Conservation (phyloP, 2,797 vertebrate species). For the Notolabrus celidotus region DNA sequence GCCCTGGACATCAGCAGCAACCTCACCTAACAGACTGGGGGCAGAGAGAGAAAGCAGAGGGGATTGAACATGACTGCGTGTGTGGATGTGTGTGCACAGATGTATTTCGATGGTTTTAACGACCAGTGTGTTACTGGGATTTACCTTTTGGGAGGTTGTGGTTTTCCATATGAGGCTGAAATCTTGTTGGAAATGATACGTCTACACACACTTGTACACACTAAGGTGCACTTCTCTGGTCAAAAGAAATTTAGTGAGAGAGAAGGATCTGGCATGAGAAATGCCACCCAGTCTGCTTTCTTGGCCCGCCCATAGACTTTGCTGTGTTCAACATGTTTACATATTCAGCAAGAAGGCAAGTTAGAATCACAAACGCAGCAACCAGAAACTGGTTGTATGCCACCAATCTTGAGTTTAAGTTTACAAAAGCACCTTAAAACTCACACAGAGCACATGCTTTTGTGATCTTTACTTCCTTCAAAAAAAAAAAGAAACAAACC, state of each 20-base stretch:
- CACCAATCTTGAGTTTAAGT: conserved; percentile 75
- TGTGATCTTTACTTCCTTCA: conserved; percentile 84
- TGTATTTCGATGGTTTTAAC: conserved; percentile 77
- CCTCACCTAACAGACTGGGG: conserved; percentile 87
- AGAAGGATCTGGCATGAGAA: conserved; percentile 59
- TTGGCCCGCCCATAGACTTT: conserved; percentile 73
- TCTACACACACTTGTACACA: conserved; percentile 49
- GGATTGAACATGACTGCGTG: conserved; percentile 36
- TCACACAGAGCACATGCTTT: conserved; percentile 84
- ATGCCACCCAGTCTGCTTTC: conserved; percentile 76
- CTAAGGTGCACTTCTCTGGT: conserved; percentile 66
- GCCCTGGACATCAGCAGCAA: conserved; percentile 98
- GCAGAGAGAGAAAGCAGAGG: conserved; percentile 50
- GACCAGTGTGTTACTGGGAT: conserved; percentile 87
- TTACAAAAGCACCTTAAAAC: conserved; percentile 89
- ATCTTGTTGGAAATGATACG: conserved; percentile 66
- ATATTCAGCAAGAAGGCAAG: conserved; percentile 84
- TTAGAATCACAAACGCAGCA: conserved; percentile 82
- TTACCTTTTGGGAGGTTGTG: conserved; percentile 65
- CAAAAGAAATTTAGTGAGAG: conserved; percentile 61
- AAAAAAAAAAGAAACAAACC: conserved; percentile 81
- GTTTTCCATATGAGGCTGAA: conserved; percentile 63
- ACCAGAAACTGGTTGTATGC: conserved; percentile 72
- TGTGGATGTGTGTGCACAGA: conserved; percentile 33
- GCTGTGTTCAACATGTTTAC: conserved; percentile 88